phyloP scores from a whole-genome alignment of 2,113 vertebrate genomes.

The Chaetodon auriga region DNA sequence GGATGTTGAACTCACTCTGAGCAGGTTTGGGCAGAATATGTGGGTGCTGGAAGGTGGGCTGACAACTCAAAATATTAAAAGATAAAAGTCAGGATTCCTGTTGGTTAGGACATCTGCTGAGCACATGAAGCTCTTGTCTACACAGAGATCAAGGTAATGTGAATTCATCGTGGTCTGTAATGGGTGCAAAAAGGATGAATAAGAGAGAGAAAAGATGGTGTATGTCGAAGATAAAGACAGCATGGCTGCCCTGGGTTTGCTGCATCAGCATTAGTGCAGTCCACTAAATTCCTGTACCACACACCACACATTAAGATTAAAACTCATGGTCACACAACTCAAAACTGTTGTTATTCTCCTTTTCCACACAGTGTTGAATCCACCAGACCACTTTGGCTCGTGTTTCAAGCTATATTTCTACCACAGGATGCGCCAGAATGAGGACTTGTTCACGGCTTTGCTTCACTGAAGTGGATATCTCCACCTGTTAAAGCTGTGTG shows the following conservation, averaged over 20 bases:
- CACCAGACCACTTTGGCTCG: not conserved
- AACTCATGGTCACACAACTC: conserved; percentile 7
- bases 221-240: not conserved
- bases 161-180: conserved; percentile 28
- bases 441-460: not conserved
- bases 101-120: conserved; percentile 12
- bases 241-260: conserved; percentile 15
- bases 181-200: conserved; percentile 2
- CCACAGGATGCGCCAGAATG: not conserved
- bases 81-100: conserved; percentile 45
- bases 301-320: not conserved
- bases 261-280: conserved; percentile 28
- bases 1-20: not conserved
- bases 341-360: not conserved
- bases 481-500: not conserved
- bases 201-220: not conserved
- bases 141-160: conserved; percentile 35
- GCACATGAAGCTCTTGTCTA: conserved; percentile 18
- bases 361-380: not conserved
- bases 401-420: not conserved
- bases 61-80: conserved; percentile 28
- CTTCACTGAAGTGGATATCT: not conserved
- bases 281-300: conserved; percentile 10
- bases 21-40: not conserved
- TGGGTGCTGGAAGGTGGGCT: conserved; percentile 1